Conservation (phyloP, 2,888 invertebrate species). For the Rosalia funebris region DNA sequence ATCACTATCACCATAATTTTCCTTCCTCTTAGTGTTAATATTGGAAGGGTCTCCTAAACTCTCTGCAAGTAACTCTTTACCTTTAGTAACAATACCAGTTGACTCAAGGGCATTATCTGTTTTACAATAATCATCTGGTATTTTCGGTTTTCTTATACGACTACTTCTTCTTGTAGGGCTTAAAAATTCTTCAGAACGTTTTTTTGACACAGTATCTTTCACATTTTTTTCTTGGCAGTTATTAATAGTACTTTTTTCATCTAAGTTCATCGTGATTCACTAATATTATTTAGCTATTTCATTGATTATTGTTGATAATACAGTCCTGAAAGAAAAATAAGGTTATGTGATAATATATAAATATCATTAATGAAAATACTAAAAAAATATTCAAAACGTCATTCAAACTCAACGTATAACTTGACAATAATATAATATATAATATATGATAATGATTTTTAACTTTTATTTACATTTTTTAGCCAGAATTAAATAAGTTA, state of each 20-base stretch:
- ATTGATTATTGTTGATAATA: background rate
- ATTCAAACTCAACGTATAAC: too few species aligned
- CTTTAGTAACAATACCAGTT: background rate
- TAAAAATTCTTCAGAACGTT: background rate
- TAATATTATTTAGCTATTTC: constrained; percentile 2
- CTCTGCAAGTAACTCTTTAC: background rate
- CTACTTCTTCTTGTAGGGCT: constrained; percentile 18
- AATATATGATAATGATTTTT: too few species aligned
- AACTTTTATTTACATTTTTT: too few species aligned
- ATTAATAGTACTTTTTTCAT: background rate
- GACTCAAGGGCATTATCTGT: background rate
- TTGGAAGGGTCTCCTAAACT: background rate
- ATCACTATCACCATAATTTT: background rate
- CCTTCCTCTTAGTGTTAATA: background rate
- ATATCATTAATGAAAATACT: too few species aligned
- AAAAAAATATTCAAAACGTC: too few species aligned
- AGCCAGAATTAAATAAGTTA: too few species aligned
- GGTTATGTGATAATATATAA: constrained; percentile 20
- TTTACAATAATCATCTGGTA: constrained; percentile 1
- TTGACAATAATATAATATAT: too few species aligned
- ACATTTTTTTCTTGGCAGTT: background rate
- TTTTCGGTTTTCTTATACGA: constrained; percentile 7
- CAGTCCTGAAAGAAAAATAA: constrained; percentile 9
- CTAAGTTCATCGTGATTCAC: constrained; percentile 12
- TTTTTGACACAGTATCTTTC: background rate